Evolutionary conservation across 2,888 invertebrate species (phyloP), one percentile per base, ranked within the genome.

Genomic region (Scaptomyza caliginosa): DNA sequence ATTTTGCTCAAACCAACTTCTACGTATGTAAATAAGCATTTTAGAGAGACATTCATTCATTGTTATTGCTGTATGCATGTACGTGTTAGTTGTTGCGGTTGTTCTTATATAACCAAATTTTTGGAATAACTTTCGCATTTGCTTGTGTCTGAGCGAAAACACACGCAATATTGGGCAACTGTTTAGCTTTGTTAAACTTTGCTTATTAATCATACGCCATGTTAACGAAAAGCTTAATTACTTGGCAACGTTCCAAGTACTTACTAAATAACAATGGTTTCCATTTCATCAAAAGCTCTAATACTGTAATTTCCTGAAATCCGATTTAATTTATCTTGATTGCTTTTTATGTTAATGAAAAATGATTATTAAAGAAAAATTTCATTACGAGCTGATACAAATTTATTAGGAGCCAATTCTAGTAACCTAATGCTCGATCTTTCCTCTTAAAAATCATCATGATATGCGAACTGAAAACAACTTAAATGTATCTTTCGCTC

Each of bases 21-120:
- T 39, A 23, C 40, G 65, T 71, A 81, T 85, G 69, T 70, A 82
- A 85, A 85, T 79, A 76, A 68, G 73, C 70, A 76, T 71, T 70
- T 69, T 46, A 46, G 56, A 46, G 56, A 43, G 45, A 56, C 59
- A 79, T 63, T 64, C 48, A 54, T 74, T 71, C 64, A 70, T 69
- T 73, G 79, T 85, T 76, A 74, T 86, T 73, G 63, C 70, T 36
- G 7, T 11, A n/a, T 13, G 45, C 63, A 46, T 64, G 43, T 36
- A 62, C 51, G 62, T 63, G 66, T 52, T 58, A 46, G 59, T 67
- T 52, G 59, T 52, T 62, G 40, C 34, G 54, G 17, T 26, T 46
- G 8, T 49, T 26, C 10, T 49, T 48, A 42, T 42, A 23, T 66
- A 56, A 58, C 50, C 62, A 11, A 40, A 11, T 52, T 63, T 56